A percentile compares a stretch with the other conserved stretches of the same genome.
Conservation (phyloP, 2,888 invertebrate species). For the Imbricaverruca yamaguchii region DNA sequence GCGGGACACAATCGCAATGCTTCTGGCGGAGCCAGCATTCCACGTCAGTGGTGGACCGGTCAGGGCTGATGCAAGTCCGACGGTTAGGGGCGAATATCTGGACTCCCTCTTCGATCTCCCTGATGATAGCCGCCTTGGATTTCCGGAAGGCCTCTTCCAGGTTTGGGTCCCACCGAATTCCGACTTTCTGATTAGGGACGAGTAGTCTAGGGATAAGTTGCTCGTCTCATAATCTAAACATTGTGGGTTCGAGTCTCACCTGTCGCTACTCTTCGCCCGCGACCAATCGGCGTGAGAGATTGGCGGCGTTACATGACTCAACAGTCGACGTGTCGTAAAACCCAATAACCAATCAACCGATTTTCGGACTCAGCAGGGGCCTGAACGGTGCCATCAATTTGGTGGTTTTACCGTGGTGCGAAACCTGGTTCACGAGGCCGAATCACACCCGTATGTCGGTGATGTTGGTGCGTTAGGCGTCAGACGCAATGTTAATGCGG, state of each 20-base stretch:
- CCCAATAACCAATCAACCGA: too few relatives aligned
- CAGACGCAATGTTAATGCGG: too few relatives aligned
- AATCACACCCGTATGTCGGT: constrained; percentile 23
- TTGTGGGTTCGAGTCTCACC: too few relatives aligned
- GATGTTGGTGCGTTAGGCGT: too few relatives aligned
- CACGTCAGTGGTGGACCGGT: constrained; percentile 5
- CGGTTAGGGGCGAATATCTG: constrained; percentile 15
- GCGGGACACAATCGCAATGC: constrained; percentile 21
- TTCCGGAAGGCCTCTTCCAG: constrained; percentile 23
- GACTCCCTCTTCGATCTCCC: constrained; percentile 21
- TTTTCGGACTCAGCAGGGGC: constrained; percentile 25
- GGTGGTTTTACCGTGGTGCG: constrained; percentile 23
- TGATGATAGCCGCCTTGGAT: constrained; percentile 23
- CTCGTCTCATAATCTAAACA: too few relatives aligned
- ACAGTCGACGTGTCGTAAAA: too few relatives aligned
- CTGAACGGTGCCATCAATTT: constrained; percentile 27
- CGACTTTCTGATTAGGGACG: too few relatives aligned
- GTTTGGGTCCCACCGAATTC: constrained; percentile 13
- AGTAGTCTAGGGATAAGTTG: too few relatives aligned
- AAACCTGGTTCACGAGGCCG: constrained; percentile 26
- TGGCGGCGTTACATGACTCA: too few relatives aligned
- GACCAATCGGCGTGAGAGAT: too few relatives aligned
- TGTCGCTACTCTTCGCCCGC: too few relatives aligned
- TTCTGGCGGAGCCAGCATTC: constrained; percentile 23
- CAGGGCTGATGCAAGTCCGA: constrained; percentile 22